Conservation (phyloP, 64 coral and sea anemone species). For the Pocillopora verrucosa region DNA sequence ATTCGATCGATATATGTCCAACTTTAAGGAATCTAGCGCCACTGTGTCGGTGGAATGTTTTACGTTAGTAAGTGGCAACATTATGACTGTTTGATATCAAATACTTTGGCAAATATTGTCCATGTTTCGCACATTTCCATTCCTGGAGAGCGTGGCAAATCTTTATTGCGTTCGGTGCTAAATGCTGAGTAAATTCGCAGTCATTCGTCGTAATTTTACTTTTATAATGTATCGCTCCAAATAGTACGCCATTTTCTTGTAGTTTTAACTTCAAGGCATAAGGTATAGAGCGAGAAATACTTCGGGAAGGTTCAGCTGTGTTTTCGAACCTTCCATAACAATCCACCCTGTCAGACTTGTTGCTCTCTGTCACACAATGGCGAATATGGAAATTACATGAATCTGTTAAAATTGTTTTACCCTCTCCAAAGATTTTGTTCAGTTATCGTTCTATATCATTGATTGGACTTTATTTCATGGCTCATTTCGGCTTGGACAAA, state of each 20-base stretch:
- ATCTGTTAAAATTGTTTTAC: not conserved
- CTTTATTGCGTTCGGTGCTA: not conserved
- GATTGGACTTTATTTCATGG: too few relatives aligned
- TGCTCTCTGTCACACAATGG: not conserved
- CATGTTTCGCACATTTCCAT: slow-evolving; percentile 2
- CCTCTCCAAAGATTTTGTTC: too few relatives aligned
- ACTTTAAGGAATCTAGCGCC: not conserved
- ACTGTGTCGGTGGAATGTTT: not conserved
- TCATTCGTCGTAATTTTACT: not conserved
- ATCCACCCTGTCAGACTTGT: not conserved
- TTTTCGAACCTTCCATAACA: not conserved
- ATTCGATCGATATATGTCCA: not conserved
- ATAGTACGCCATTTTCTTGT: too few relatives aligned
- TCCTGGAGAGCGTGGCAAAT: not conserved
- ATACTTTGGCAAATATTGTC: slow-evolving; percentile 15
- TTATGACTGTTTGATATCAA: not conserved
- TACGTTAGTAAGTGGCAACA: not conserved
- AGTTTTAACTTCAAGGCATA: not conserved
- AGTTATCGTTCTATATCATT: too few relatives aligned
- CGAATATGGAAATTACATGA: not conserved
- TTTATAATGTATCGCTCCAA: not conserved
- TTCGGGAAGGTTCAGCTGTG: not conserved
- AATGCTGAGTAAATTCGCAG: not conserved
- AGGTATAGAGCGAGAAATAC: not conserved
- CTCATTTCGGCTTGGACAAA: too few relatives aligned